These are phyloP conservation scores for Yponomeuta cagnagella DNA, from an alignment of 2,888 invertebrate species.

Conservation along the genomic window DNA sequence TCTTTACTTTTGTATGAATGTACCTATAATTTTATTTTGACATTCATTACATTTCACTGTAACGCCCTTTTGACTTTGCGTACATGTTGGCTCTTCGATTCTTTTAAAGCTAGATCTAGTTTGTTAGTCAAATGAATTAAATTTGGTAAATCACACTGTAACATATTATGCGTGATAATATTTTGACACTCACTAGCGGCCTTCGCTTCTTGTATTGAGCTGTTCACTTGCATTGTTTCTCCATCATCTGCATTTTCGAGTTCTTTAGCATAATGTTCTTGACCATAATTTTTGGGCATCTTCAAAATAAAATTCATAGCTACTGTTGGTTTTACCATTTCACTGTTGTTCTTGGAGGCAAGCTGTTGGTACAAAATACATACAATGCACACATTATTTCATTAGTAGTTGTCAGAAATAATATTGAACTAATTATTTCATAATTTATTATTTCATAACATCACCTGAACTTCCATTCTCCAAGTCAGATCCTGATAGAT, in stretches of 20 bases:
- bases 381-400: too few relatives aligned
- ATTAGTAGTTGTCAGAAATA: too few relatives aligned
- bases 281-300: slow-evolving; percentile 49
- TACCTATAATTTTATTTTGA: not conserved
- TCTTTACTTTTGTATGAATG: not conserved
- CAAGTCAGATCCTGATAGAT: slow-evolving; percentile 60
- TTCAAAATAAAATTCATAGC: slow-evolving; percentile 57
- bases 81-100: slow-evolving; percentile 75
- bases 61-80: slow-evolving; percentile 70
- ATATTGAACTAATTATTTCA: too few relatives aligned
- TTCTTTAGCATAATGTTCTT: slow-evolving; percentile 26
- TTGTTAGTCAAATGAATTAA: slow-evolving; percentile 69
- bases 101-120: slow-evolving; percentile 73
- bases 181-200: slow-evolving; percentile 63
- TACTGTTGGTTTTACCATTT: slow-evolving; percentile 54
- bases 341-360: slow-evolving; percentile 42
- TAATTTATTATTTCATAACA: not conserved
- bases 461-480: slow-evolving; percentile 67
- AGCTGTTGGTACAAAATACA: slow-evolving; percentile 38
- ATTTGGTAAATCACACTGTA: slow-evolving; percentile 75
- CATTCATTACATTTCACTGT: slow-evolving; percentile 26
- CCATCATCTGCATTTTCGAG: slow-evolving; percentile 17
- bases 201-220: slow-evolving; percentile 52
- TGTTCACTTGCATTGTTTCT: slow-evolving; percentile 33
- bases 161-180: slow-evolving; percentile 49